Conservation (phyloP, 2,888 invertebrate genomes). For the Holacanthella duospinosa region DNA sequence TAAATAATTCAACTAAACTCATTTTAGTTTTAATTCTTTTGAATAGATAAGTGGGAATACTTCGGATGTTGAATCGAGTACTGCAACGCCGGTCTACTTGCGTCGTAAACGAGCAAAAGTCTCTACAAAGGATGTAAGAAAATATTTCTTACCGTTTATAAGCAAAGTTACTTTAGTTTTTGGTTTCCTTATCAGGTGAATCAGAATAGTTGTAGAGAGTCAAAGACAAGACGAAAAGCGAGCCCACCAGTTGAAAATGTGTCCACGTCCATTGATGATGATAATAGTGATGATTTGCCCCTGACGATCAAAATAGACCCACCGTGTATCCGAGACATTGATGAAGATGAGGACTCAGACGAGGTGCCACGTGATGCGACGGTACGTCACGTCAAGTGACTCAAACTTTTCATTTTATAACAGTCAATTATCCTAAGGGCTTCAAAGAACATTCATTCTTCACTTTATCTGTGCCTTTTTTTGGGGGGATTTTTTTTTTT, state of each 20-base stretch:
- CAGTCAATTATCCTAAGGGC: conserved; percentile 13
- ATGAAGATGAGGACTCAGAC: conserved; percentile 35
- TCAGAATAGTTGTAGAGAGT: neutral
- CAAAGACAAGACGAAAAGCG: neutral
- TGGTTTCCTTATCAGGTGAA: conserved; percentile 1
- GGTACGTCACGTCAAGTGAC: too few relatives aligned
- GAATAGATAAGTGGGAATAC: conserved; percentile 7
- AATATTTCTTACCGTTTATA: neutral
- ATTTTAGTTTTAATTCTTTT: neutral
- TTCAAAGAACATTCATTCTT: too few relatives aligned
- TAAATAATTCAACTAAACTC: neutral
- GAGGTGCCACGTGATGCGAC: conserved; percentile 4
- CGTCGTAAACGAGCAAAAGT: conserved; percentile 20
- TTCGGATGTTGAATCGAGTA: neutral
- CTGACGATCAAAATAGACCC: conserved; percentile 41
- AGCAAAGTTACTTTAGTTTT: neutral
- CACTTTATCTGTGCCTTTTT: neutral
- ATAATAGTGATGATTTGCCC: conserved; percentile 26
- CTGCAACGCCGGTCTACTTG: conserved; percentile 21
- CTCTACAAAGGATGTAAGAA: conserved; percentile 20
- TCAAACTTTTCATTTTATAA: too few relatives aligned
- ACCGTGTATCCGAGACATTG: conserved; percentile 40
- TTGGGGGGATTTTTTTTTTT: too few relatives aligned
- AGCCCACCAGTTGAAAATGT: neutral
- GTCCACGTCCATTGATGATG: conserved; percentile 16